Base-by-base conservation (phyloP, 2,113 vertebrate genomes). In the Gyps fulvus region DNA sequence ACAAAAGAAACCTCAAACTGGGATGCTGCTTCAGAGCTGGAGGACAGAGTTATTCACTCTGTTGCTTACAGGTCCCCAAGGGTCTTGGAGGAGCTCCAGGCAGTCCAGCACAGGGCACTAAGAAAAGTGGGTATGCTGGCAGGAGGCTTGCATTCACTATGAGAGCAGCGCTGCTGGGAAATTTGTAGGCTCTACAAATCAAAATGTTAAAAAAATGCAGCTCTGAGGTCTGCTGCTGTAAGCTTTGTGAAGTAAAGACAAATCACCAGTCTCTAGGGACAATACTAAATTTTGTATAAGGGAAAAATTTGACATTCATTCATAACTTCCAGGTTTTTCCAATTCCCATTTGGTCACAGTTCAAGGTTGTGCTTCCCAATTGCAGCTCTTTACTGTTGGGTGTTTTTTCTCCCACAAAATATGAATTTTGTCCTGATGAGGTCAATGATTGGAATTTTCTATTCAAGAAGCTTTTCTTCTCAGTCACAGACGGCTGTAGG, bases 291-390 rank as follows among this genome's bases (percentile, higher is more conserved):
- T 84, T 91, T 87, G 16, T 57, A 14, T 52, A 55, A 62, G 71
- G 87, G 25, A 54, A 95, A 89, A 90, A 83, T 80, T 16, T 90
- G 84, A 65, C 82, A 90, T 80, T 88, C 49, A 58, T 90, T 93
- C 7, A 1, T 82, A 90, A 91, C 62, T 94, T 96, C 61, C 89
- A 96, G 55, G 57, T 91, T 95, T 96, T 97, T 83, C 92, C 77
- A 96, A 42, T 95, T 97, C 90, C 59, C 83, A 20, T 92, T 92
- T 93, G 62, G 58, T 90, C 71, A 52, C 23, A 38, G 59, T 90
- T 95, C 83, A 95, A 83, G 76, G 72, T 15, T 83, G 66, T 90
- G 27, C 83, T 89, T 94, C 74, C 36, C 26, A 3, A 18, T 55
- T 86, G 42, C 18, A 77, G 38, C 32, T 88, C 36, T 92, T 73